Base-by-base conservation (phyloP, 2,113 vertebrate genomes). In the Vulpes ferrilata region DNA sequence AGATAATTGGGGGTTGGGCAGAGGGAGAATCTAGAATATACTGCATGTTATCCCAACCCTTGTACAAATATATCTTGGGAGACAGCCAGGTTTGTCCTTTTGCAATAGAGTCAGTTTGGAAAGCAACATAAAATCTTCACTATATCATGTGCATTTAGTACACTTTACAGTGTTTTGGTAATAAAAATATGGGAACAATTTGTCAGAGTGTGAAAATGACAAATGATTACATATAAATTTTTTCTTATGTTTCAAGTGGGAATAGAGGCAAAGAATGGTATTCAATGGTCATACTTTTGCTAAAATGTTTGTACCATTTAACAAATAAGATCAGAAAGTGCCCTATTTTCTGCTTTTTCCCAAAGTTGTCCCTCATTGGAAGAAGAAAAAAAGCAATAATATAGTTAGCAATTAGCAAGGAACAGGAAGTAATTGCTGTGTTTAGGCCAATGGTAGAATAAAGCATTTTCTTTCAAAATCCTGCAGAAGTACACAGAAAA, bases 141-240 rank as follows among this genome's bases (percentile, higher is more conserved):
- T 93, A 85, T 96, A 90, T 93, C 92, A 96, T 96, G 96, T 96
- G 55, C 59, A 89, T 97, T 97, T 94, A 94, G 67, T 92, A 94
- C 43, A 74, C 64, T 85, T 95, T 92, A 95, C 43, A 96, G 69
- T 93, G 64, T 90, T 97, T 97, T 86, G 89, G 69, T 97, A 94
- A 95, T 98, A 97, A 97, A 97, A 97, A 93, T 93, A 97, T 95
- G 96, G 87, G 87, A 96, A 96, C 80, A 55, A 43, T 85, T 95
- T 93, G 79, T 97, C 96, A 95, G 20, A 93, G 35, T 53, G 80
- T 92, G 64, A 97, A 88, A 91, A 84, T 96, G 93, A 97, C 43
- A 97, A 94, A 97, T 91, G 89, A 78, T 97, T 91, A 82, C 57
- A 91, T 86, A 96, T 91, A 90, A 96, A 65, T 84, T 96, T 90